Evolutionary conservation across 2,888 invertebrate genomes (phyloP), one percentile per base, ranked within the genome.

Genomic region (Drosophila colorata): DNA sequence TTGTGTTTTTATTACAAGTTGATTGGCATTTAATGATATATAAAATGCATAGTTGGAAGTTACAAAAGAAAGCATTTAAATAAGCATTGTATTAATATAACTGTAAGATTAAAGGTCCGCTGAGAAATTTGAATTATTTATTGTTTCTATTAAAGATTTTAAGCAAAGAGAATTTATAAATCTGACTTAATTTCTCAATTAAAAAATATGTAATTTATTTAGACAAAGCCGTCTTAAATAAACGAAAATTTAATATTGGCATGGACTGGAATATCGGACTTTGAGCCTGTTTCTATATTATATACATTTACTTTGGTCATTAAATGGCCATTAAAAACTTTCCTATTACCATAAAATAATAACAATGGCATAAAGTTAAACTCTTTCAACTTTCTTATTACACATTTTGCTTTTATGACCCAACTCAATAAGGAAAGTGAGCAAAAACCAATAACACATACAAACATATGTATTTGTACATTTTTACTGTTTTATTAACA

Each of bases 401-500:
- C 43, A 31, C 13, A 25, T 43, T 35, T 16, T 33, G 16, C 18
- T 28, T 16, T 31, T 65, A 37, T 20, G 28, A 38, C 13, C 14
- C 18, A 41, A 6, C 28, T 40, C n/a, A 11, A 4, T 6, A 38
- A 14, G n/a, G n/a, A n/a, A 38, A 20, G 13, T 13, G 25, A n/a
- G 18, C 4, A 2, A 28, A 52, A 11, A 7, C 35, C 55, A 14
- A 33, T 23, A 35, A 37, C 20, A 41, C 20, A 23, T 38, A 31
- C 8, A n/a, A n/a, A n/a, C 46, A 46, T 37, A 14, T 46, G 8
- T 4, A 28, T 61, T 51, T 23, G 55, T n/a, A 18, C 23, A 53
- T 48, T 51, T 61, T 52, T 52, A 66, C 37, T 38, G 48, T 56
- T 68, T 61, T 73, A 58, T 63, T 65, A 61, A 67, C 58, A 53